Percentiles rank a stretch among this genome's conserved stretches.
Conservation (phyloP, 2,888 invertebrate genomes). For the Actias luna region DNA sequence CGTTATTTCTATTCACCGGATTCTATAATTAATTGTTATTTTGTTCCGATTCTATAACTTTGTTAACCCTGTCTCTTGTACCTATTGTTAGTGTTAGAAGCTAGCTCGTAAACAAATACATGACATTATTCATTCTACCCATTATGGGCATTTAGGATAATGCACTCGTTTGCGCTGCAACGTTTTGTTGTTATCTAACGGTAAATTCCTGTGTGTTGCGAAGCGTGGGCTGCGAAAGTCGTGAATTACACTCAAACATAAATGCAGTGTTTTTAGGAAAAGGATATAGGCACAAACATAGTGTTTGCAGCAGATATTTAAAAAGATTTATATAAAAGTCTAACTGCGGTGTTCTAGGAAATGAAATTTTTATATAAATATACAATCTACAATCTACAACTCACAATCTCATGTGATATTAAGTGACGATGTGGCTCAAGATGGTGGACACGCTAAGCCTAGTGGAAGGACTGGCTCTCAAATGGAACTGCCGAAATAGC, state of each 20-base stretch:
- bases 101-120: slow-evolving; percentile 33
- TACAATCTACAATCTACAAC: no score
- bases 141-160: slow-evolving; percentile 58
- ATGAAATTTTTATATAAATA: no score
- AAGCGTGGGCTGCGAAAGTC: slow-evolving; percentile 41
- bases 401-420: no score
- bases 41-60: not conserved
- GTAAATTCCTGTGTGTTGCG: slow-evolving; percentile 35
- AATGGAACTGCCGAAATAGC: no score
- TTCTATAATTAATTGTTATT: not conserved
- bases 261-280: not conserved
- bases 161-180: slow-evolving; percentile 54
- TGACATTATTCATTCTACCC: slow-evolving; percentile 37
- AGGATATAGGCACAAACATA: not conserved
- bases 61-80: not conserved
- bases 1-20: not conserved
- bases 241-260: slow-evolving; percentile 29
- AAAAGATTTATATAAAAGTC: not conserved
- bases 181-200: slow-evolving; percentile 49
- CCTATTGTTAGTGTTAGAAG: not conserved
- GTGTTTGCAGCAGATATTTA: not conserved
- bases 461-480: no score
- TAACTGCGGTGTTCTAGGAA: no score
- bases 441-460: no score
- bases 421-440: no score